Conservation (phyloP, 1,140 invertebrate genomes). For the Globodera ellingtonae region DNA sequence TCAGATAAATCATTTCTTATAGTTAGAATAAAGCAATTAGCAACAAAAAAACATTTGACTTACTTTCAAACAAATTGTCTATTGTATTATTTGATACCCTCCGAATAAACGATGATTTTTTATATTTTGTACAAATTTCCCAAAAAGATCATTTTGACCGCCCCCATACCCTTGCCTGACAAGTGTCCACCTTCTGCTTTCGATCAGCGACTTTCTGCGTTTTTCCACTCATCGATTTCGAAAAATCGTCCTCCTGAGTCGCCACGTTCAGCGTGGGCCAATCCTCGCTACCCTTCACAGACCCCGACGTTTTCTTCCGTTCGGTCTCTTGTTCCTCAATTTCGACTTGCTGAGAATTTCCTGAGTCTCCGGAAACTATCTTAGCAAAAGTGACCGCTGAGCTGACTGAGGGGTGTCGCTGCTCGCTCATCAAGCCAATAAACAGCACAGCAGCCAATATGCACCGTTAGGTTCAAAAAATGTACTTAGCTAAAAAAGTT, state of each 20-base stretch:
- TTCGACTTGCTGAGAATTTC: background rate
- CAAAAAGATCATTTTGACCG: too few species aligned
- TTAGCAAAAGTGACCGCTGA: background rate
- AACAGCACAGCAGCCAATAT: background rate
- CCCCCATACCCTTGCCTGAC: too few species aligned
- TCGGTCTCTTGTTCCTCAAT: background rate
- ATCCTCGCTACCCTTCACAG: background rate
- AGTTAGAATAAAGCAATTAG: too few species aligned
- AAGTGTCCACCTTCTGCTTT: background rate
- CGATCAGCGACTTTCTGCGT: background rate
- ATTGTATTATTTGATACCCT: too few species aligned
- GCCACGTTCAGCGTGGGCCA: constrained; percentile 1
- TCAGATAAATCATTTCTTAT: too few species aligned
- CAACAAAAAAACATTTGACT: too few species aligned
- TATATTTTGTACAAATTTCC: too few species aligned
- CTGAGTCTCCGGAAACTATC: background rate
- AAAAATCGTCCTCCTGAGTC: background rate
- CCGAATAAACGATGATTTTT: too few species aligned
- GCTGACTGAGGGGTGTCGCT: background rate
- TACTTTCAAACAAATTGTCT: too few species aligned
- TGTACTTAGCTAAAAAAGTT: background rate
- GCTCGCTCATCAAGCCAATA: constrained; percentile 8
- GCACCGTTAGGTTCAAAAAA: background rate
- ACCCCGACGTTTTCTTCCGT: background rate
- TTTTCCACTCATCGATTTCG: background rate